A percentile compares a stretch with the other conserved stretches of the same genome.
Conservation (phyloP, 1,140 invertebrate genomes). For the Zophobas morio region DNA sequence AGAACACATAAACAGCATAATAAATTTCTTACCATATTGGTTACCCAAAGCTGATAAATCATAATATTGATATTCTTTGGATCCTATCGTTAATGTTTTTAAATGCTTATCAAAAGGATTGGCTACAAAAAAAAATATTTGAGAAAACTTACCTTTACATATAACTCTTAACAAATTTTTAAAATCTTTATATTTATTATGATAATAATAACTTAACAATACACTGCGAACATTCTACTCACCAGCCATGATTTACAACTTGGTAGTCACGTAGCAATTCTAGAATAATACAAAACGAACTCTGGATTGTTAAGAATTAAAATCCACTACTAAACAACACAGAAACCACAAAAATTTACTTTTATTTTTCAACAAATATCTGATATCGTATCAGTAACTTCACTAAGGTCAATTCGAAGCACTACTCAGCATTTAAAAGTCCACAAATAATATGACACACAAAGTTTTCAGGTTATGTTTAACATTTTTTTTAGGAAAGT, state of each 20-base stretch:
- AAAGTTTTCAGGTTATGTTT: conserved; percentile 26
- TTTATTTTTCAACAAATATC: conserved; percentile 31
- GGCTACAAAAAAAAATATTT: conserved; percentile 68
- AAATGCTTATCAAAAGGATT: conserved; percentile 82
- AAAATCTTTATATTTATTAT: conserved; percentile 1
- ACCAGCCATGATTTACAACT: conserved; percentile 52
- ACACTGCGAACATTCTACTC: conserved; percentile 15
- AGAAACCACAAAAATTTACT: conserved; percentile 13
- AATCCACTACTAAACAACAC: not conserved
- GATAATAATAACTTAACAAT: not conserved
- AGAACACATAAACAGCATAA: not conserved
- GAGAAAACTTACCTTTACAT: not conserved
- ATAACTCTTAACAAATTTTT: conserved; percentile 18
- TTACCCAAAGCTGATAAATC: conserved; percentile 78
- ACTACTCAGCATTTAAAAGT: not conserved
- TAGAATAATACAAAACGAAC: conserved; percentile 18
- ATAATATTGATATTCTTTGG: conserved; percentile 82
- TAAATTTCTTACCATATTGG: conserved; percentile 81
- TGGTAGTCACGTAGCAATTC: conserved; percentile 50
- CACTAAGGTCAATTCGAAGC: conserved; percentile 10
- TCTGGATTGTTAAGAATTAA: conserved; percentile 1
- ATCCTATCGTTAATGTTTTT: conserved; percentile 77
- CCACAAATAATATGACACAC: not conserved
- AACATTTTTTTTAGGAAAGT: not conserved
- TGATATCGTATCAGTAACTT: conserved; percentile 15